Percentiles rank a stretch among this genome's conserved stretches.
phyloP scores from a whole-genome alignment of 2,888 invertebrate species.

The Spilarctia lutea region DNA sequence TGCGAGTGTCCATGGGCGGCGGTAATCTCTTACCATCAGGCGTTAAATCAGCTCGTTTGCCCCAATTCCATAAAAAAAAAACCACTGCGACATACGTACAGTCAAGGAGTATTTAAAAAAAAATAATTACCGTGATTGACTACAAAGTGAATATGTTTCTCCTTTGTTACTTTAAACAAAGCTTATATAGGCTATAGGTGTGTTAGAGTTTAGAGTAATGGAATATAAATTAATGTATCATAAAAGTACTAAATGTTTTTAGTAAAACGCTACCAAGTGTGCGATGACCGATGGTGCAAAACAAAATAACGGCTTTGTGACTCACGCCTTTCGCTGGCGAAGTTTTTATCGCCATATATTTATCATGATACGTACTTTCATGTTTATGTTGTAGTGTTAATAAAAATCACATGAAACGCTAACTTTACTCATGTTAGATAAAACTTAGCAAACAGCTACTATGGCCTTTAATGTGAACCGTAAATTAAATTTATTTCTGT shows the following conservation, averaged over 20 bases:
- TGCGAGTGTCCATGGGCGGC: too few species aligned
- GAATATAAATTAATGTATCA: not conserved
- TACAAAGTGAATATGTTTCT: too few species aligned
- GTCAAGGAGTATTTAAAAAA: too few species aligned
- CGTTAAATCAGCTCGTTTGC: too few species aligned
- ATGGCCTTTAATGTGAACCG: not conserved
- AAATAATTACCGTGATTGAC: too few species aligned
- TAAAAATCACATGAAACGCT: not conserved
- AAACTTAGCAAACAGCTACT: not conserved
- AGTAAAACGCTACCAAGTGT: constrained; percentile 3
- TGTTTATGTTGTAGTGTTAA: constrained; percentile 31
- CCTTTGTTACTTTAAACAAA: too few species aligned
- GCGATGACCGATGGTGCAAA: constrained; percentile 31
- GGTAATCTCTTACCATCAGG: too few species aligned
- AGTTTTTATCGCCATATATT: constrained; percentile 31
- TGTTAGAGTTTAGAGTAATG: too few species aligned
- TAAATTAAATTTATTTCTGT: not conserved
- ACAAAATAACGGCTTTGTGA: constrained; percentile 31
- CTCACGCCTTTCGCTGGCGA: constrained; percentile 25
- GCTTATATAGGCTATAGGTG: too few species aligned
- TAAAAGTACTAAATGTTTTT: not conserved
- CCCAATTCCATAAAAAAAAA: too few species aligned
- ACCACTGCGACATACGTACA: too few species aligned
- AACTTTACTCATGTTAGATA: not conserved
- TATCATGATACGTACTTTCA: constrained; percentile 37